Evolutionary conservation across 2,113 vertebrate genomes (phyloP).

Genomic region (Anser brachyrhynchus): DNA sequence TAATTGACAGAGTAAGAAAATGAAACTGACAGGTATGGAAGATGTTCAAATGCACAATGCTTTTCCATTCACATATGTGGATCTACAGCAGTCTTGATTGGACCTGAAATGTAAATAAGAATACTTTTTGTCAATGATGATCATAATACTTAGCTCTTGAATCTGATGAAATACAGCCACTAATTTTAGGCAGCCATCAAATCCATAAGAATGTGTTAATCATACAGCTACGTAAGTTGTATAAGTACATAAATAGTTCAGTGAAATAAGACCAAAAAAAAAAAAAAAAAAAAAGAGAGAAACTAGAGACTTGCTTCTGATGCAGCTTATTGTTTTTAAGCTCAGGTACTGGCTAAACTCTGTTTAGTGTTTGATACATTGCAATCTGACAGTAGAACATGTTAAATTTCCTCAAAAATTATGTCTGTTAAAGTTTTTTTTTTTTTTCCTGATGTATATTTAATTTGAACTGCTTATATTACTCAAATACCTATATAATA

Average conservation of each 20-base stretch:
- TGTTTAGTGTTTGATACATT: not conserved
- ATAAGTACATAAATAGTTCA: not conserved
- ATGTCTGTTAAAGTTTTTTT: not conserved
- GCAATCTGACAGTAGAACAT: not conserved
- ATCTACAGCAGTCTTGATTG: not conserved
- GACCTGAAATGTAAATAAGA: not conserved
- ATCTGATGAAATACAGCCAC: not conserved
- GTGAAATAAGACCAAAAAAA: not conserved
- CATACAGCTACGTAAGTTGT: not conserved
- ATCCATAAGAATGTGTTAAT: not conserved
- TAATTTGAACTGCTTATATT: not conserved
- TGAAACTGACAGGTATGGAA: not conserved
- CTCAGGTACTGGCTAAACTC: not conserved
- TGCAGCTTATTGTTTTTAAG: not conserved
- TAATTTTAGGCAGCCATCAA: not conserved
- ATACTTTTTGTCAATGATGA: not conserved
- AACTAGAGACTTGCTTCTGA: not conserved
- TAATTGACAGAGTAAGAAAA: not conserved
- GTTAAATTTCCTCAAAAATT: not conserved
- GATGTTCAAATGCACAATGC: not conserved
- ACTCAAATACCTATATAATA: not conserved
- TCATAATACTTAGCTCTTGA: not conserved
- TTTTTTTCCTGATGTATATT: not conserved
- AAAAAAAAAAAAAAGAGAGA: not conserved
- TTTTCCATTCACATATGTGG: not conserved